Percentiles rank a stretch among this genome's conserved stretches.
These are phyloP conservation scores for Oikopleura vanhoeffeni DNA, from an alignment of 23 tunicate species.

Conservation along the genomic window DNA sequence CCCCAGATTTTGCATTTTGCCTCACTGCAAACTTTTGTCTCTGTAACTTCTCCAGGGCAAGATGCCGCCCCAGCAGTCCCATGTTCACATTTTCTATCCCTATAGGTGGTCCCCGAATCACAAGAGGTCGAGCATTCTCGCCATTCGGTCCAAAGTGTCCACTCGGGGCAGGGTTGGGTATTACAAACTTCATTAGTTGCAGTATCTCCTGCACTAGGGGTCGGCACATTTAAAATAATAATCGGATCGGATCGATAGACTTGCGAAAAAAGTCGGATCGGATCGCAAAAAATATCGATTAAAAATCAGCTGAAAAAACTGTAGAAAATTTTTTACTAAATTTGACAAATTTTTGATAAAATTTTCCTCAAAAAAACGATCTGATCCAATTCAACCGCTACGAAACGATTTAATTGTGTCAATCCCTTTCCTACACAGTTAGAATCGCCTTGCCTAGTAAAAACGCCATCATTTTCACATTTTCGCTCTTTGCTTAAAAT, in stretches of 20 bases:
- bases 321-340: no score
- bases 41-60: slow-evolving; percentile 25
- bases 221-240: slow-evolving; percentile 20
- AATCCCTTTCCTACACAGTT: no score
- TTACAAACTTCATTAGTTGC: slow-evolving; percentile 23
- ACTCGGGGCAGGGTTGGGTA: slow-evolving; percentile 18
- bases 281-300: no score
- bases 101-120: neutral
- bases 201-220: slow-evolving; percentile 32
- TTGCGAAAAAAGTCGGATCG: no score
- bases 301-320: no score
- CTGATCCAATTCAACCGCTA: no score
- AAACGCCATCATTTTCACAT: slow-evolving; percentile 49
- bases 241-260: no score
- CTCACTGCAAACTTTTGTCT: neutral
- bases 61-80: slow-evolving; percentile 34
- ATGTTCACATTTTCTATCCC: slow-evolving; percentile 22
- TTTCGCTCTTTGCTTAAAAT: slow-evolving; percentile 24
- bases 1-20: slow-evolving; percentile 43
- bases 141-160: slow-evolving; percentile 17
- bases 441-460: no score
- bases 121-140: slow-evolving; percentile 20
- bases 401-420: no score
- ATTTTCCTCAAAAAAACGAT: no score
- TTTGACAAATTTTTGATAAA: no score